Percentiles rank a stretch among this genome's conserved stretches.
phyloP scores from a whole-genome alignment of 2,113 vertebrate genomes.

The Pipa parva region DNA sequence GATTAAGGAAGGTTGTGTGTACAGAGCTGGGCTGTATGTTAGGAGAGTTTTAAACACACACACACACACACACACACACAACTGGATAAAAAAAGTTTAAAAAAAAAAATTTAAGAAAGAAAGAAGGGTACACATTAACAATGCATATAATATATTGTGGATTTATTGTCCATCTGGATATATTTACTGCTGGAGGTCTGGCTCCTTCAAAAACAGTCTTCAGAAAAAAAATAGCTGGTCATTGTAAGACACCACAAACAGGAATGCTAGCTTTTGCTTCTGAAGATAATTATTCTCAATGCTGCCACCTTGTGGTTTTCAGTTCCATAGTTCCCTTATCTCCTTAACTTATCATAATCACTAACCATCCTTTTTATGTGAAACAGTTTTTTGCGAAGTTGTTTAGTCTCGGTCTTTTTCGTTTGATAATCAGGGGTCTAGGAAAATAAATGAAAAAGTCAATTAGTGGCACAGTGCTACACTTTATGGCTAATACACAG shows the following conservation, averaged over 20 bases:
- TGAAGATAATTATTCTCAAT: neutral
- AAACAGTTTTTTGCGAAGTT: constrained; percentile 70
- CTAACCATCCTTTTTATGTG: constrained; percentile 78
- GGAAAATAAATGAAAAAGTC: neutral
- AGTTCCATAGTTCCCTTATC: constrained; percentile 34
- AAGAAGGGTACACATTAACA: neutral
- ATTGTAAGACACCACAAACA: no score
- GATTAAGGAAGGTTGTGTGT: no score
- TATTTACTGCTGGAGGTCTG: no score
- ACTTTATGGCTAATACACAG: no score
- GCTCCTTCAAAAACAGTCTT: no score
- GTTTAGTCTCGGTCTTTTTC: constrained; percentile 66
- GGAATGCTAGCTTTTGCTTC: no score
- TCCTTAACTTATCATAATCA: constrained; percentile 66
- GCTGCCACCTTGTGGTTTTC: constrained; percentile 8
- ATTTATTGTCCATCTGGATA: neutral
- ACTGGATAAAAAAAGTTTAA: neutral
- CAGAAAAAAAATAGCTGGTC: no score
- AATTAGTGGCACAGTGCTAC: no score
- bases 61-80: no score
- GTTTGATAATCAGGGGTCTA: constrained; percentile 68
- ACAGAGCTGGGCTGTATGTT: no score
- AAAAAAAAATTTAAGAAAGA: neutral
- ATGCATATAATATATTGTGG: neutral
- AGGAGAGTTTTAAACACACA: no score